Conservation (phyloP, 2,888 invertebrate genomes). For the Polyommatus iphigenia region DNA sequence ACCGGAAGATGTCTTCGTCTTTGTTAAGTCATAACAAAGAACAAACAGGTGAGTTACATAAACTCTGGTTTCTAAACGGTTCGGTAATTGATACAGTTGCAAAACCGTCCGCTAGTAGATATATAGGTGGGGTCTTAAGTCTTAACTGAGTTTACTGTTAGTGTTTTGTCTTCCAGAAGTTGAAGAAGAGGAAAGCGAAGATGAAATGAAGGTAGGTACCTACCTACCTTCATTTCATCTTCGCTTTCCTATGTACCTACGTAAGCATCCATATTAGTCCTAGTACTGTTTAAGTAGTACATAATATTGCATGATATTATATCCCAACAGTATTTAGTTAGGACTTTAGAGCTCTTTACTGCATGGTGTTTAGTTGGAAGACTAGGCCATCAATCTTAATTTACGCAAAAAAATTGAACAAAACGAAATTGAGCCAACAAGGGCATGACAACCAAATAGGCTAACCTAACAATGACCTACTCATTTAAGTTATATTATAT, state of each 20-base stretch:
- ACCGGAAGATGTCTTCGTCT: background rate
- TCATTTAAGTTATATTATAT: background rate
- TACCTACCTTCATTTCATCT: too few relatives aligned
- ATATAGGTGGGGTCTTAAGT: background rate
- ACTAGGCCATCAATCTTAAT: background rate
- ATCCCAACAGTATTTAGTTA: too few relatives aligned
- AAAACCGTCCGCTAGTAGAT: background rate
- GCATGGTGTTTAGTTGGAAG: background rate
- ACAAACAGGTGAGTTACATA: conserved; percentile 22
- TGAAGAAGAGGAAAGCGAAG: too few relatives aligned
- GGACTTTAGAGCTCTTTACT: too few relatives aligned
- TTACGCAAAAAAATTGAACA: background rate
- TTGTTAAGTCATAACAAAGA: conserved; percentile 26
- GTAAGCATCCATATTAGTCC: too few relatives aligned
- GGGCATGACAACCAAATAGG: background rate
- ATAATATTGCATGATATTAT: too few relatives aligned
- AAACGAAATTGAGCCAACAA: background rate
- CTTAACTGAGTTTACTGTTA: too few relatives aligned
- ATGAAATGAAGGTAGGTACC: too few relatives aligned
- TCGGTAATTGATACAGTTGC: conserved; percentile 19
- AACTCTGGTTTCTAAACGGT: conserved; percentile 19
- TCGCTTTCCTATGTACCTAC: too few relatives aligned
- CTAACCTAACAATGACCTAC: background rate
- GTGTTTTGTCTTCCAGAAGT: too few relatives aligned
- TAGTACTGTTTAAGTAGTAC: too few relatives aligned